Evolutionary conservation across 2,888 invertebrate species (phyloP).

Genomic region (Hetaerina titia): DNA sequence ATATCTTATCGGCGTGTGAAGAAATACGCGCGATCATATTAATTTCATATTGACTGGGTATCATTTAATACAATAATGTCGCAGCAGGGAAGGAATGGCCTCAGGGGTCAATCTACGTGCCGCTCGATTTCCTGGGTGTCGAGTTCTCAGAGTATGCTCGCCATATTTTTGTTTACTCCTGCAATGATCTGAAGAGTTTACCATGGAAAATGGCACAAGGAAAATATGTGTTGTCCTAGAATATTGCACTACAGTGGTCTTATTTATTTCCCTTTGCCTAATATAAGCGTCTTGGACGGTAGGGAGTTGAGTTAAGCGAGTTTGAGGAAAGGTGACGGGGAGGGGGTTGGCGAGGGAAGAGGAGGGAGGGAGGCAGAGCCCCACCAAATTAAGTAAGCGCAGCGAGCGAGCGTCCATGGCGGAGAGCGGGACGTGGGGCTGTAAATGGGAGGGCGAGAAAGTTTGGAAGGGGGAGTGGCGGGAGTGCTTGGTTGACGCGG

Average conservation of each 20-base stretch:
- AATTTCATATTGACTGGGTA: too few species aligned
- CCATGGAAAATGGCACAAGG: background rate
- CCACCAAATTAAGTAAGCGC: slow-evolving; percentile 54
- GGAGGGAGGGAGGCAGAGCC: background rate
- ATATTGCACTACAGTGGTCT: background rate
- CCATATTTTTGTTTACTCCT: background rate
- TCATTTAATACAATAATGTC: too few species aligned
- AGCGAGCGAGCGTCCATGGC: slow-evolving; percentile 24
- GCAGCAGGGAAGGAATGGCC: too few species aligned
- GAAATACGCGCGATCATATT: too few species aligned
- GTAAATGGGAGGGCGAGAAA: background rate
- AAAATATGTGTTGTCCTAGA: background rate
- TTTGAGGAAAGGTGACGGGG: background rate
- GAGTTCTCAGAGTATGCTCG: background rate
- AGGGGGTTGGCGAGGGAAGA: background rate
- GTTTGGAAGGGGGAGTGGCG: background rate
- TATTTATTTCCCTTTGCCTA: background rate
- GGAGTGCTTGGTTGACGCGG: background rate
- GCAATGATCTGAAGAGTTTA: background rate
- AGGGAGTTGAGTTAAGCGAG: slow-evolving; percentile 4
- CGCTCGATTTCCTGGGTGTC: background rate
- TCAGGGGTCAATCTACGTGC: too few species aligned
- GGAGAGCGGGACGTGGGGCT: background rate
- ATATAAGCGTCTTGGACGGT: slow-evolving; percentile 12
- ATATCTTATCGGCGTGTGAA: too few species aligned